These are phyloP conservation scores for Halichondria panicea DNA, from an alignment of 37 sponge, comb jelly and placozoan species.

Conservation along the genomic window DNA sequence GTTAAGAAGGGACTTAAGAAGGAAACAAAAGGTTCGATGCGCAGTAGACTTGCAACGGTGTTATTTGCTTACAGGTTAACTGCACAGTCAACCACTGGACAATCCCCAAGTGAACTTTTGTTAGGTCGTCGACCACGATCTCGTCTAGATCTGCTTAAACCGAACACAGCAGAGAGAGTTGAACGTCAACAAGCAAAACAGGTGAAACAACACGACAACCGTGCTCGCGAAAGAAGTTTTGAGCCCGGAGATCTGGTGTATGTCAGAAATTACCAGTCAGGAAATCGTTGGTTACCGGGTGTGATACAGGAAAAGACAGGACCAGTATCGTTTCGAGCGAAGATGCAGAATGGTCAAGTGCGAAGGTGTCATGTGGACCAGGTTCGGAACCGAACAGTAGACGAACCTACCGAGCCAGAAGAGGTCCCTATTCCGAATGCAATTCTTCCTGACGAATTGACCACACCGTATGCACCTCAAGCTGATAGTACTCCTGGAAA, in stretches of 20 bases:
- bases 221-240: not conserved
- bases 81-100: slow-evolving; percentile 30
- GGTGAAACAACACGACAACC: slow-evolving; percentile 9
- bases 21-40: not conserved
- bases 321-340: slow-evolving; percentile 21
- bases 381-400: no score
- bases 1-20: slow-evolving; percentile 35
- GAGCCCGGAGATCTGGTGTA: slow-evolving; percentile 26
- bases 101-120: slow-evolving; percentile 28
- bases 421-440: no score
- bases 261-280: slow-evolving; percentile 20
- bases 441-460: no score
- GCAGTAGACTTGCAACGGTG: slow-evolving; percentile 5
- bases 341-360: slow-evolving; percentile 3
- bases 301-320: slow-evolving; percentile 1
- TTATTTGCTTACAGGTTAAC: slow-evolving; percentile 28
- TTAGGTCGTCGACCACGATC: slow-evolving; percentile 24
- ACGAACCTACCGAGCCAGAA: no score
- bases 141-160: slow-evolving; percentile 27
- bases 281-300: slow-evolving; percentile 20
- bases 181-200: slow-evolving; percentile 12
- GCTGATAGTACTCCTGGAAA: no score
- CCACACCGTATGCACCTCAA: no score
- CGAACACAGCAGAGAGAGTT: slow-evolving; percentile 12
- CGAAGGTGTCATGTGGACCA: slow-evolving; percentile 24